phyloP scores from a whole-genome alignment of 53 echinoderm and acorn worm species.

The Stichopus horrens region DNA sequence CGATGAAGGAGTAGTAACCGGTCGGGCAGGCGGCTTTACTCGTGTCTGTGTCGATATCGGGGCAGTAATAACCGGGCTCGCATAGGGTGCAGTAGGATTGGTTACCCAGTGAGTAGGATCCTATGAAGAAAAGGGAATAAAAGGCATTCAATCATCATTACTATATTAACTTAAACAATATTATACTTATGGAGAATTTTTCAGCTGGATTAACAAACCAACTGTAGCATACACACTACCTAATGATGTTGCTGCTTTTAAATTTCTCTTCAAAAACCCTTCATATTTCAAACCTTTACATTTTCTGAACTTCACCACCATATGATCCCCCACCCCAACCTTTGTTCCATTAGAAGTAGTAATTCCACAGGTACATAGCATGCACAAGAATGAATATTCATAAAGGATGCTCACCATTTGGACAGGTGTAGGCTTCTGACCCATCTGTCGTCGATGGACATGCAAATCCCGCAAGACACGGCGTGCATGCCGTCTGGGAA shows the following conservation, averaged over 20 bases:
- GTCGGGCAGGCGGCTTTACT: slow-evolving; percentile 56
- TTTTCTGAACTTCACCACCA: too few relatives aligned
- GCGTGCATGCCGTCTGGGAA: slow-evolving; percentile 64
- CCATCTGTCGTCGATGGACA: slow-evolving; percentile 89
- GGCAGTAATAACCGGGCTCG: slow-evolving; percentile 77
- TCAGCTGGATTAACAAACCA: too few relatives aligned
- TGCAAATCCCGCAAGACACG: slow-evolving; percentile 69
- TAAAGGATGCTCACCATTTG: slow-evolving; percentile 54
- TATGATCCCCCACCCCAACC: too few relatives aligned
- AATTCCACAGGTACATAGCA: too few relatives aligned
- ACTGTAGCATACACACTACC: too few relatives aligned
- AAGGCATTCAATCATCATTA: background rate
- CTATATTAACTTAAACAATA: too few relatives aligned
- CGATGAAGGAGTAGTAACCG: slow-evolving; percentile 74
- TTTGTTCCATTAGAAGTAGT: too few relatives aligned
- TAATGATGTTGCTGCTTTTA: too few relatives aligned
- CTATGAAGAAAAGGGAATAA: slow-evolving; percentile 42
- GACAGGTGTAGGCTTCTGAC: slow-evolving; percentile 62
- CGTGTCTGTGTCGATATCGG: slow-evolving; percentile 69
- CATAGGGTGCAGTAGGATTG: slow-evolving; percentile 85
- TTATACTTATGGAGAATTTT: too few relatives aligned
- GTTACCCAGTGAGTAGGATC: slow-evolving; percentile 82
- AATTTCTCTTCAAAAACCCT: too few relatives aligned
- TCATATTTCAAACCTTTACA: too few relatives aligned
- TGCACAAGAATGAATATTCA: too few relatives aligned